Conservation (phyloP, 2,113 vertebrate genomes). For the Phylloscopus trochilus region DNA sequence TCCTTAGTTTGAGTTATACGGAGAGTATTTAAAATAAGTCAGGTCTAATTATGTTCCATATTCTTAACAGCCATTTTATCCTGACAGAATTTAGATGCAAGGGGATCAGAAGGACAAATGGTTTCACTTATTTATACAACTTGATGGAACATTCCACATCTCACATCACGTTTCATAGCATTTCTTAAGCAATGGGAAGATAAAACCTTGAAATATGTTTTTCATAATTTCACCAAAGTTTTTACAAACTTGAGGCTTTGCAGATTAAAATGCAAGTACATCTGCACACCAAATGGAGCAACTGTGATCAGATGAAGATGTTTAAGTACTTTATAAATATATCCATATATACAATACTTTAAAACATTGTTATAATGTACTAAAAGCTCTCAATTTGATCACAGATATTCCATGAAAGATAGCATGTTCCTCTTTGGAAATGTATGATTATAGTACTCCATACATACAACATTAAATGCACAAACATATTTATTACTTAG, state of each 20-base stretch:
- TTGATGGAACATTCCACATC: constrained; percentile 2
- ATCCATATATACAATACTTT: neutral
- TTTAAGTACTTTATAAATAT: neutral
- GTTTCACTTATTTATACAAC: constrained; percentile 51
- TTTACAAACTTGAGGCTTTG: neutral
- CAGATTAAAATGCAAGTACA: constrained; percentile 40
- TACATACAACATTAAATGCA: neutral
- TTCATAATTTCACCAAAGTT: neutral
- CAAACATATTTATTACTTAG: neutral
- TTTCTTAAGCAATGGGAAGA: constrained; percentile 11
- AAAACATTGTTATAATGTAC: neutral
- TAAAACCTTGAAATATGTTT: constrained; percentile 18
- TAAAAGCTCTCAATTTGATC: neutral
- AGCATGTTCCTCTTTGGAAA: neutral
- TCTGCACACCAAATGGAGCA: constrained; percentile 6
- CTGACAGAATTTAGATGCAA: constrained; percentile 24
- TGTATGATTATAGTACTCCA: neutral
- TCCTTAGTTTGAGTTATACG: neutral
- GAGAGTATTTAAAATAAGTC: constrained; percentile 19
- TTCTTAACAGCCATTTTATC: constrained; percentile 40
- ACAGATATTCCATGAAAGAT: neutral
- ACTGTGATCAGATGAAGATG: neutral
- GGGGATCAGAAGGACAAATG: constrained; percentile 10
- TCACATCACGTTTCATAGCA: neutral
- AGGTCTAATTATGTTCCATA: constrained; percentile 40